phyloP scores from a whole-genome alignment of 2,888 invertebrate genomes.

The Pocota personata region DNA sequence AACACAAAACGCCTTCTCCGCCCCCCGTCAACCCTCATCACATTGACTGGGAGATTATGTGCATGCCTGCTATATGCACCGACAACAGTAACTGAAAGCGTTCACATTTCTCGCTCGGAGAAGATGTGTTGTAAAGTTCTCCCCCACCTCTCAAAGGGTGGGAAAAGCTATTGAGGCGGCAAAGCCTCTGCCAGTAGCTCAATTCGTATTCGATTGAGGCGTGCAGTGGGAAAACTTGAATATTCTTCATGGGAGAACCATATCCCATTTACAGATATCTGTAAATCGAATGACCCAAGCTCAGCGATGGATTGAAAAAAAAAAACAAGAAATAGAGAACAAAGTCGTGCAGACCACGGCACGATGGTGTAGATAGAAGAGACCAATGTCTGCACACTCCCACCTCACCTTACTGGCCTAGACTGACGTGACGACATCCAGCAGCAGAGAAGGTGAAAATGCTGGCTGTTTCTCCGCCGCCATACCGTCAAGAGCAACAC shows the following conservation, averaged over 20 bases:
- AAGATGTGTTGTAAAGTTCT: background rate
- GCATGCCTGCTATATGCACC: conserved; percentile 23
- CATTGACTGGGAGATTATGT: background rate
- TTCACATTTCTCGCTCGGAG: background rate
- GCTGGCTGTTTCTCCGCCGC: background rate
- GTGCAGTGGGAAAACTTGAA: conserved; percentile 14
- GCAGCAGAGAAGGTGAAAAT: background rate
- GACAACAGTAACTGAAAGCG: conserved; percentile 19
- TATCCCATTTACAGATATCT: conserved; percentile 44
- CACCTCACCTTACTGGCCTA: conserved; percentile 35
- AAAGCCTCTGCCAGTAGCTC: background rate
- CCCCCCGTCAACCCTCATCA: background rate
- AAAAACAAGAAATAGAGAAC: background rate
- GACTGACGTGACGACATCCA: conserved; percentile 2
- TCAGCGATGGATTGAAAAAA: background rate
- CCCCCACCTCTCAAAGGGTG: background rate
- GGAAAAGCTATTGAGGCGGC: background rate
- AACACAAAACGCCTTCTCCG: conserved; percentile 13
- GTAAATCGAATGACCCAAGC: conserved; percentile 48
- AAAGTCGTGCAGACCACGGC: background rate
- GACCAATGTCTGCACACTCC: background rate
- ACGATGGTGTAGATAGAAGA: background rate
- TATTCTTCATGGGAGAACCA: background rate
- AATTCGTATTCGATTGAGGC: conserved; percentile 31
- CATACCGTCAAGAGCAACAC: background rate